These are phyloP conservation scores for Enteromius thamalakanensis DNA, from an alignment of 2,797 vertebrate species.

Conservation along the genomic window DNA sequence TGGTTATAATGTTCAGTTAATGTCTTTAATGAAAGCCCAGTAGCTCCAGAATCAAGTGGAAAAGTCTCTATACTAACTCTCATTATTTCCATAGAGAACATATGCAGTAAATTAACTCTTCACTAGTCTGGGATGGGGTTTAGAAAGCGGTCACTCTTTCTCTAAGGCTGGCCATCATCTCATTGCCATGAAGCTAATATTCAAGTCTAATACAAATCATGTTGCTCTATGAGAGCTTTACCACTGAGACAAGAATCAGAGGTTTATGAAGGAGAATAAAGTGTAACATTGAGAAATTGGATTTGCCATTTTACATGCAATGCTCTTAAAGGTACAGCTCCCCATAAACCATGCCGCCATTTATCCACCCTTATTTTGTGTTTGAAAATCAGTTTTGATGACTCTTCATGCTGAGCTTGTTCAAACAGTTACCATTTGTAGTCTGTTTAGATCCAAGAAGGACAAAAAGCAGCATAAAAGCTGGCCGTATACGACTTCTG, in stretches of 20 bases:
- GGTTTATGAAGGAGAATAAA: background rate
- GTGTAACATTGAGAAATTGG: background rate
- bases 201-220: constrained; percentile 41
- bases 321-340: background rate
- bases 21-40: background rate
- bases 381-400: background rate
- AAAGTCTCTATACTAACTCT: constrained; percentile 9
- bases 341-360: too few species aligned
- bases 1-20: background rate
- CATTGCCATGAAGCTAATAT: constrained; percentile 38
- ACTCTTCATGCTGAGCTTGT: background rate
- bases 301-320: background rate
- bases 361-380: background rate
- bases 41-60: constrained; percentile 15
- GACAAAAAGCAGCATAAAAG: background rate
- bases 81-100: constrained; percentile 53
- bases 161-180: constrained; percentile 51
- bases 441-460: background rate
- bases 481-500: background rate
- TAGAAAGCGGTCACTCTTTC: constrained; percentile 27
- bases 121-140: constrained; percentile 45
- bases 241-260: background rate
- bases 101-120: constrained; percentile 53
- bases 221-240: constrained; percentile 38
- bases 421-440: background rate